Percentiles rank a stretch among this genome's conserved stretches.
phyloP scores from a whole-genome alignment of 2,888 invertebrate genomes.

The Flexamia atlantica region DNA sequence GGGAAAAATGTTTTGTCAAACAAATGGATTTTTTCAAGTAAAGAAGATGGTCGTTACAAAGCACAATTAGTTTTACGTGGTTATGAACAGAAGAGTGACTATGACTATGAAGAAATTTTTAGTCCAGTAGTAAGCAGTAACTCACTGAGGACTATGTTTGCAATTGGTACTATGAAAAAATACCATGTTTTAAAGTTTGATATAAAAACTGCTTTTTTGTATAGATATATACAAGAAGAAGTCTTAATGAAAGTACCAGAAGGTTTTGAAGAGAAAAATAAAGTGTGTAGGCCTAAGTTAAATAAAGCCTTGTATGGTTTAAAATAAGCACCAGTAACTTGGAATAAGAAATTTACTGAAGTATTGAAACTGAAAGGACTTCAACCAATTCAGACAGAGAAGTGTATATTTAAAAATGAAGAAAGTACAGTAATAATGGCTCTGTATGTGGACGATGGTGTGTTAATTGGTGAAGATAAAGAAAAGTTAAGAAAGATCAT shows the following conservation, averaged over 20 bases:
- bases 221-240: constrained; percentile 66
- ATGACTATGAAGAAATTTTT: constrained; percentile 70
- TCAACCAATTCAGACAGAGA: constrained; percentile 45
- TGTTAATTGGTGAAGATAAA: constrained; percentile 63
- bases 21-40: constrained; percentile 70
- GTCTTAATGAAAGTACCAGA: constrained; percentile 66
- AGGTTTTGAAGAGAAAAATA: constrained; percentile 57
- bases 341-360: constrained; percentile 64
- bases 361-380: constrained; percentile 61
- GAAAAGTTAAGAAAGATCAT: constrained; percentile 65
- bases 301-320: constrained; percentile 66
- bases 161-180: constrained; percentile 62
- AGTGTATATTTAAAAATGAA: constrained; percentile 65
- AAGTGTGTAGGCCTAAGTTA: constrained; percentile 63
- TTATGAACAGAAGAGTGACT: constrained; percentile 69
- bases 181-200: constrained; percentile 63
- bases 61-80: constrained; percentile 70
- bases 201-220: constrained; percentile 68
- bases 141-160: constrained; percentile 68
- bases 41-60: constrained; percentile 66
- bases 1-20: constrained; percentile 65
- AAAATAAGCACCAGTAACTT: constrained; percentile 62
- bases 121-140: constrained; percentile 70
- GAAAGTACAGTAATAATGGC: constrained; percentile 63
- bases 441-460: constrained; percentile 69